phyloP scores from a whole-genome alignment of 35 echinoderm and acorn worm species.

The Ophioderma brevispina region DNA sequence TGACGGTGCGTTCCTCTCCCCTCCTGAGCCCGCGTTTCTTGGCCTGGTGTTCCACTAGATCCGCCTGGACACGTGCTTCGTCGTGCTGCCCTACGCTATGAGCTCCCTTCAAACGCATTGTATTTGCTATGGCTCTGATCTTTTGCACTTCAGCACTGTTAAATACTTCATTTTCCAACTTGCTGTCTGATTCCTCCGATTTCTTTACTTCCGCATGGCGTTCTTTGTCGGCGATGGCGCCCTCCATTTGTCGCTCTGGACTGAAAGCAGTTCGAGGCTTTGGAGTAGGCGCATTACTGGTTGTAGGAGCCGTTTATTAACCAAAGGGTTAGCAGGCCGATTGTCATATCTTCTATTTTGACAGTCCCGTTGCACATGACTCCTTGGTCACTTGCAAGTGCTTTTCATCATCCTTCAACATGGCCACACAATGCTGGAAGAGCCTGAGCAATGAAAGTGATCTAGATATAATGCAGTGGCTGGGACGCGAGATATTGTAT shows the following conservation, averaged over 20 bases:
- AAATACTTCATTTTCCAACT: not conserved
- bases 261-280: not conserved
- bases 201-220: not conserved
- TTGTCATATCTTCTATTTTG: constrained; percentile 82
- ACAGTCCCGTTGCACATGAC: not conserved
- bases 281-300: not conserved
- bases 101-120: not conserved
- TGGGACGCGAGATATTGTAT: not conserved
- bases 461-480: not conserved
- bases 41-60: not conserved
- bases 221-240: not conserved
- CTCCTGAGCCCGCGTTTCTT: not conserved
- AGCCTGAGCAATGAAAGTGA: not conserved
- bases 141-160: not conserved
- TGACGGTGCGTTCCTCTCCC: not conserved
- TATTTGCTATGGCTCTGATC: not conserved
- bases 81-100: not conserved
- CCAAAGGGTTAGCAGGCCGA: constrained; percentile 55
- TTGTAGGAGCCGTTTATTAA: not conserved
- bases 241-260: not conserved
- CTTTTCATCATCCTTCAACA: not conserved
- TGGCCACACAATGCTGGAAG: not conserved
- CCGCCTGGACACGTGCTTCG: not conserved
- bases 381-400: not conserved
- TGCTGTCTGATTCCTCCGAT: not conserved